phyloP scores from a whole-genome alignment of 1,140 invertebrate species.

The Mesaphorura yosii region DNA sequence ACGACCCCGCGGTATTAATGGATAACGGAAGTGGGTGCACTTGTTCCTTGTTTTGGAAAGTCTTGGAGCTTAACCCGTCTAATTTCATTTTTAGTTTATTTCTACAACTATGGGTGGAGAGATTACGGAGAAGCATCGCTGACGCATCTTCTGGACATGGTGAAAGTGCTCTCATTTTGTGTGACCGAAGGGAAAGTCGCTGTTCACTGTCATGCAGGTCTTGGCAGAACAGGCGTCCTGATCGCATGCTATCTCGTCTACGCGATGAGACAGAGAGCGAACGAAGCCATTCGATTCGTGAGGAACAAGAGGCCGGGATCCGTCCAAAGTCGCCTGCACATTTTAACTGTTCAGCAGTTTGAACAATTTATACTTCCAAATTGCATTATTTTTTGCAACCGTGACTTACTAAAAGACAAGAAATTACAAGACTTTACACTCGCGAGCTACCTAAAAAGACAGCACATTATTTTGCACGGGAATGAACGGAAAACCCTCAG shows the following conservation, averaged over 20 bases:
- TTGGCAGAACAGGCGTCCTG: conserved; percentile 72
- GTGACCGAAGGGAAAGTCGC: conserved; percentile 70
- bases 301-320: conserved; percentile 60
- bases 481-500: conserved; percentile 63
- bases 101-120: conserved; percentile 74
- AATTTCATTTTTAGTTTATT: conserved; percentile 50
- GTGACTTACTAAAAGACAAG: conserved; percentile 40
- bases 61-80: background rate
- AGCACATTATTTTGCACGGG: conserved; percentile 63
- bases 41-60: background rate
- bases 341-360: conserved; percentile 67
- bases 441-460: conserved; percentile 56
- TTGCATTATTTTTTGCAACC: conserved; percentile 57
- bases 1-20: conserved; percentile 69
- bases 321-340: conserved; percentile 70
- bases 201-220: conserved; percentile 77
- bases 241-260: conserved; percentile 78
- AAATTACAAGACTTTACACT: conserved; percentile 52
- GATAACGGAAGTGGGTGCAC: conserved; percentile 59
- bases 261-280: conserved; percentile 57
- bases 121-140: conserved; percentile 71
- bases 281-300: conserved; percentile 71
- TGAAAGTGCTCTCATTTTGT: conserved; percentile 76
- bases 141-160: conserved; percentile 65
- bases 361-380: conserved; percentile 69